These are phyloP conservation scores for Genyomyrus donnyi DNA, from an alignment of 2,113 vertebrate species.

Conservation along the genomic window DNA sequence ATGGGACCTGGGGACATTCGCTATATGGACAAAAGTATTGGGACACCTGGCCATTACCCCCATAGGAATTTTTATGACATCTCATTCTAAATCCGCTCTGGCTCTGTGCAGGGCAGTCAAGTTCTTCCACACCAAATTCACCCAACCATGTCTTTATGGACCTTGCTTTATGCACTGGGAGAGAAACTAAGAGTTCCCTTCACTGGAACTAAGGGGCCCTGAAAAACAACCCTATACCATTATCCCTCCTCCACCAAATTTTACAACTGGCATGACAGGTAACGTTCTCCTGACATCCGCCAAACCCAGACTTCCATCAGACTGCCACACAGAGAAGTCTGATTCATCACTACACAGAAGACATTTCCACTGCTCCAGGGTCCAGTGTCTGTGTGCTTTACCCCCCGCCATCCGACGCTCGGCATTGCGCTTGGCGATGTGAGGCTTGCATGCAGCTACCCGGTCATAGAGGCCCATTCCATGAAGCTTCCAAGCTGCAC, in stretches of 20 bases:
- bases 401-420: neutral
- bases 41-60: neutral
- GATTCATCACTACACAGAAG: neutral
- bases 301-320: neutral
- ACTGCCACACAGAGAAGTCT: neutral
- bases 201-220: neutral
- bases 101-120: neutral
- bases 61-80: neutral
- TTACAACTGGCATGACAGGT: neutral
- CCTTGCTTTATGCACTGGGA: neutral
- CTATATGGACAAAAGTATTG: neutral
- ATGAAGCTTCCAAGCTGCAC: neutral
- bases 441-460: neutral
- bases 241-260: neutral
- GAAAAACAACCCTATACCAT: neutral
- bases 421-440: neutral
- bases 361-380: neutral
- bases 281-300: neutral
- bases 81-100: neutral
- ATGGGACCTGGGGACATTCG: neutral
- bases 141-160: neutral
- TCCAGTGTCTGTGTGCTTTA: neutral
- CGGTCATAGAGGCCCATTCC: neutral
- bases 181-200: neutral
- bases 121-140: neutral